These are phyloP conservation scores for Apteryx mantelli DNA, from an alignment of 2,113 vertebrate genomes.

Conservation along the genomic window DNA sequence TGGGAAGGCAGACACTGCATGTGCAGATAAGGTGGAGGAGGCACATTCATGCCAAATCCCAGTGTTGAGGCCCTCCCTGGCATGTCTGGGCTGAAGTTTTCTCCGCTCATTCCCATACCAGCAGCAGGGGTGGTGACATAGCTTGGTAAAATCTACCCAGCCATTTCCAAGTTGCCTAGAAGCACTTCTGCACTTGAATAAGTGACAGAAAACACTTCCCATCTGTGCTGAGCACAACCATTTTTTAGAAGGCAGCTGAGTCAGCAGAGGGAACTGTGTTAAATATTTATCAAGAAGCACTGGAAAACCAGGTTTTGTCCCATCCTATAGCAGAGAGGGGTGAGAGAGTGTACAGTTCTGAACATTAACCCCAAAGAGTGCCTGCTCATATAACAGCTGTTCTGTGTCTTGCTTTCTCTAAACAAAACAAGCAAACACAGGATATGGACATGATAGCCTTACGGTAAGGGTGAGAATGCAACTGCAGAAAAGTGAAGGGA, in stretches of 20 bases:
- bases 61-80: neutral
- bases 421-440: slow-evolving; percentile 64
- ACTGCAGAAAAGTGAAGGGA: neutral
- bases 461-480: neutral
- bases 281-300: slow-evolving; percentile 19
- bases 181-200: slow-evolving; percentile 29
- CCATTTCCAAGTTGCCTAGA: slow-evolving; percentile 31
- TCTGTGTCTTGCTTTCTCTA: slow-evolving; percentile 51
- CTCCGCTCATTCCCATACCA: neutral
- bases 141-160: slow-evolving; percentile 18
- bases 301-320: slow-evolving; percentile 4
- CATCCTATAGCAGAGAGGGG: neutral
- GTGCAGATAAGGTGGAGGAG: neutral
- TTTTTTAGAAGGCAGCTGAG: slow-evolving; percentile 26
- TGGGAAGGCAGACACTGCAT: neutral
- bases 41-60: neutral
- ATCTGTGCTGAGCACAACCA: neutral
- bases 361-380: slow-evolving; percentile 16
- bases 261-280: slow-evolving; percentile 51
- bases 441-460: slow-evolving; percentile 40
- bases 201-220: slow-evolving; percentile 43
- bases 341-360: neutral
- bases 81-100: neutral
- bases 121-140: neutral
- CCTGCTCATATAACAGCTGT: slow-evolving; percentile 43